Conservation (phyloP, 2,797 vertebrate genomes). For the Tangara arthus region DNA sequence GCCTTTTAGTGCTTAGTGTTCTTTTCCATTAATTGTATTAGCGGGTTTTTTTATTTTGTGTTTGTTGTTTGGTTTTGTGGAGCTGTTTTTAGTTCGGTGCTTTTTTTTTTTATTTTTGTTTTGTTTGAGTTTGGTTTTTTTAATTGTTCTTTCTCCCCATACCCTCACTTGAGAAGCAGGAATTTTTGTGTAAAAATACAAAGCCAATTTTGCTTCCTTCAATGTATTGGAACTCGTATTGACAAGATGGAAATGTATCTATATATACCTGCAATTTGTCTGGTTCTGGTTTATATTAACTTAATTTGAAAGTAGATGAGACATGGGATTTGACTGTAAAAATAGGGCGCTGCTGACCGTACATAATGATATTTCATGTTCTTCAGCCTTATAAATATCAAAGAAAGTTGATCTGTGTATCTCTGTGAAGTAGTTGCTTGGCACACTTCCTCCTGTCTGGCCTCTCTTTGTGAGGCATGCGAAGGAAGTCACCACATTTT, state of each 20-base stretch:
- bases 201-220: background rate
- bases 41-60: background rate
- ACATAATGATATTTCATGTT: background rate
- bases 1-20: background rate
- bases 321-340: background rate
- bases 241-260: background rate
- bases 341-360: background rate
- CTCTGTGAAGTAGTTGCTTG: background rate
- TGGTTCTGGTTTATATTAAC: background rate
- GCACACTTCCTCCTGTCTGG: background rate
- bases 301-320: background rate
- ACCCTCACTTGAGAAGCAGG: background rate
- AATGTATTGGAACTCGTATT: rapidly evolving
- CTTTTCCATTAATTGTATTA: background rate
- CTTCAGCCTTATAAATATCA: background rate
- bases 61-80: too few relatives aligned
- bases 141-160: background rate
- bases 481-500: background rate
- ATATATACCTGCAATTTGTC: background rate
- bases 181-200: background rate
- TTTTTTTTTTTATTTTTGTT: background rate
- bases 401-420: background rate
- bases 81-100: background rate
- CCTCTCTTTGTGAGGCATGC: background rate
- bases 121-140: background rate